Evolutionary conservation across 2,797 vertebrate genomes (phyloP).

Genomic region (Chelidonichthys spinosus): DNA sequence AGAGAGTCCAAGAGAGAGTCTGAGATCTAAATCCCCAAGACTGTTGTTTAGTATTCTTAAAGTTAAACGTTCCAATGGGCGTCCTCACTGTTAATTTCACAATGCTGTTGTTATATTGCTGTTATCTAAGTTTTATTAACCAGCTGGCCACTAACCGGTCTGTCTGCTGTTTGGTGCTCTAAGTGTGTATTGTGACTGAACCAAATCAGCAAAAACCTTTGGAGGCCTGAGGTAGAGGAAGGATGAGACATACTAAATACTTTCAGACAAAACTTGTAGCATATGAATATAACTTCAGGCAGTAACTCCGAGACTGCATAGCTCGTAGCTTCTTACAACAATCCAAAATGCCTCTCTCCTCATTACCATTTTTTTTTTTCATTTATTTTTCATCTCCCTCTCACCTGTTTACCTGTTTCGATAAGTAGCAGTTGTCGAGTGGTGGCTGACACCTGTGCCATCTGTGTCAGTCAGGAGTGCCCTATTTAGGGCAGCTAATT

Average conservation of each 20-base stretch:
- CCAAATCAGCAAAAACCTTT: neutral
- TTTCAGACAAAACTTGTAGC: neutral
- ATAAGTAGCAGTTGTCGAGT: conserved; percentile 35
- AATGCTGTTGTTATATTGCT: neutral
- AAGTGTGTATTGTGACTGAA: neutral
- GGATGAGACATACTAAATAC: neutral
- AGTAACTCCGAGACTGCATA: neutral
- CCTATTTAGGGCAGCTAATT: conserved; percentile 86
- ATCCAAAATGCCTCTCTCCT: neutral
- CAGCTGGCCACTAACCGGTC: neutral
- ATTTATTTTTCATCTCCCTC: conserved; percentile 23
- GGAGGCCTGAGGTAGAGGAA: neutral
- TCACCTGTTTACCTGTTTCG: conserved; percentile 43
- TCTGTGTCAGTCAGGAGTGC: conserved; percentile 81
- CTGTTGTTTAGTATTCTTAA: too few relatives aligned
- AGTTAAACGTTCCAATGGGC: neutral
- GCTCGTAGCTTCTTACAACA: conserved; percentile 4
- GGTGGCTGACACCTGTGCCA: conserved; percentile 61
- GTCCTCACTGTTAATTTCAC: neutral
- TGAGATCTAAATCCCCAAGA: neutral
- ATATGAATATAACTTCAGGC: neutral
- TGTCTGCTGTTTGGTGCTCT: neutral
- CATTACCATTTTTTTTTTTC: conserved; percentile 9
- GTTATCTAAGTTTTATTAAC: too few relatives aligned
- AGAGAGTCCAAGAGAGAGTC: neutral